Base-by-base conservation (phyloP, 2,113 vertebrate species). In the Malaclemys terrapin region DNA sequence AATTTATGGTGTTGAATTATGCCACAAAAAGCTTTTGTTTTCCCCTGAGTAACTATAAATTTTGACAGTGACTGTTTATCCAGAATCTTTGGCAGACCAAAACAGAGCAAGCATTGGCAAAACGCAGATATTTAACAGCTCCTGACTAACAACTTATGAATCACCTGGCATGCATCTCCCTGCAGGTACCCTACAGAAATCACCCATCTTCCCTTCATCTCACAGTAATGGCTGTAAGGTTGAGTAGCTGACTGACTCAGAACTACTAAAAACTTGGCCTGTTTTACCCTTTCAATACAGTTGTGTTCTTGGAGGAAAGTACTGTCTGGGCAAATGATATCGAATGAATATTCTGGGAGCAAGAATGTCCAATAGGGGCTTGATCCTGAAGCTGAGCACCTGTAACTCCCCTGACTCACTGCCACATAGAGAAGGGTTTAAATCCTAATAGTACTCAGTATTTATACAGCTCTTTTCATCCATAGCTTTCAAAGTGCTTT, bases 21-120 rank as follows among this genome's bases (percentile, higher is more conserved):
- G 94, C 96, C 96, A 89, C 96, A 95, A 93, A 97, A 98, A 98
- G 95, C 95, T 93, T 97, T 98, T 96, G 90, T 91, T 96, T 96
- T 97, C 97, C 97, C 95, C 80, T 52, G 96, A 98, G 96, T 95
- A 89, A 95, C 95, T 35, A 93, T 96, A 96, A 95, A 97, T 97
- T 97, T 97, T 97, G 96, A 95, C 95, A 97, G 91, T 4, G 83
- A 97, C 93, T 96, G 93, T 95, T 97, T 92, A 93, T 88, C 95
- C 93, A 91, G 89, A 95, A 94, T 94, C 95, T 97, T 95, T 96
- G 97, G 95, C 97, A 97, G 96, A 94, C 54, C 84, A 45, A 84
- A 91, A 83, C 54, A 91, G 57, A 45, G 38, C 2, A 80, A 97
- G 95, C 31, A 4, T 50, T 97, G 96, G 96, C 97, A 97, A 93